Conservation (phyloP, 2,888 invertebrate genomes). For the Hypolimnas misippus region DNA sequence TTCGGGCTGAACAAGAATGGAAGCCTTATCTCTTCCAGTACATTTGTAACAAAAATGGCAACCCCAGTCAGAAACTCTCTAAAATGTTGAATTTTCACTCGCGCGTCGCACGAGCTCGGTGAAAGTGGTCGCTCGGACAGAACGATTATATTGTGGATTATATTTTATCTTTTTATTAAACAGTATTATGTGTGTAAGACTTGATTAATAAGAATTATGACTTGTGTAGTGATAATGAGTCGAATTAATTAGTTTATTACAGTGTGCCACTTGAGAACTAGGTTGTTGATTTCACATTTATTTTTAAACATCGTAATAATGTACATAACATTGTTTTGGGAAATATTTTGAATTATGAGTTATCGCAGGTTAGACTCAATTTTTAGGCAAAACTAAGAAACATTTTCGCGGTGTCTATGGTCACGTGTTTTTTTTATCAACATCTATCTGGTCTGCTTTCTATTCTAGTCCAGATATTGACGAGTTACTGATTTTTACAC, state of each 20-base stretch:
- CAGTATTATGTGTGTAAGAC: slow-evolving; percentile 7
- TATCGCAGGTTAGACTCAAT: no score
- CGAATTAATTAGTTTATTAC: background rate
- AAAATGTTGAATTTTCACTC: slow-evolving; percentile 26
- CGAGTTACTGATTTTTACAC: no score
- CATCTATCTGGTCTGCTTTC: no score
- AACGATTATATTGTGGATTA: slow-evolving; percentile 48
- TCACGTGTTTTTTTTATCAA: no score
- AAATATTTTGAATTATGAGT: background rate
- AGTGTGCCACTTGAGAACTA: background rate
- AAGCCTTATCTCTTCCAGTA: slow-evolving; percentile 18
- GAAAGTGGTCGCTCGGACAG: slow-evolving; percentile 56
- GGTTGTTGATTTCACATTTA: background rate
- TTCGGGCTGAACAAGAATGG: background rate
- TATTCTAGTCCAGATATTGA: no score
- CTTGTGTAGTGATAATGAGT: background rate
- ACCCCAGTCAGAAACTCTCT: slow-evolving; percentile 22
- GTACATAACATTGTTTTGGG: background rate
- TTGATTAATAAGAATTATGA: background rate
- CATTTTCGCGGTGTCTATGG: no score
- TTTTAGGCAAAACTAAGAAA: no score
- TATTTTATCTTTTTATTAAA: slow-evolving; percentile 9
- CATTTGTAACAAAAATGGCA: slow-evolving; percentile 17
- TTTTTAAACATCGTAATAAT: background rate
- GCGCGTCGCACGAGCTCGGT: slow-evolving; percentile 42